Evolutionary conservation across 2,113 vertebrate species (phyloP).

Genomic region (Numenius arquata): DNA sequence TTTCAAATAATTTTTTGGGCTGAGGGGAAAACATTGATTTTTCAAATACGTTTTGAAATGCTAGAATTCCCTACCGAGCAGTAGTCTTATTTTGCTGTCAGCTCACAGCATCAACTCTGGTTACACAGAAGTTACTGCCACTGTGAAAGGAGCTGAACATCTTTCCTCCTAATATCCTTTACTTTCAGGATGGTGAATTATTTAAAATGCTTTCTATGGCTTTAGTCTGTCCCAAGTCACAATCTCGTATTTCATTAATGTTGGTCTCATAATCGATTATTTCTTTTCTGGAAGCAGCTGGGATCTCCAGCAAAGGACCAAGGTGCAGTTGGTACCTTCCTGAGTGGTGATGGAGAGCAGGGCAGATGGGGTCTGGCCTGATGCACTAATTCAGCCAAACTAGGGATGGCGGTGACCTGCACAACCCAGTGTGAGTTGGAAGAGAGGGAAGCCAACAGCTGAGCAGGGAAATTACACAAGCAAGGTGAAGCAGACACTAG

Average conservation of each 20-base stretch:
- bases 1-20: background rate
- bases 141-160: background rate
- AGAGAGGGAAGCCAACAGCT: background rate
- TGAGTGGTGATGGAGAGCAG: background rate
- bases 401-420: background rate
- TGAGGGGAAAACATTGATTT: rapidly evolving
- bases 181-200: constrained; percentile 17
- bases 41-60: background rate
- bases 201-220: constrained; percentile 8
- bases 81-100: background rate
- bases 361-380: background rate
- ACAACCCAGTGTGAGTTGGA: background rate
- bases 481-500: background rate
- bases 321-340: background rate
- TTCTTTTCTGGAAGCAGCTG: background rate
- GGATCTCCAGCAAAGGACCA: background rate
- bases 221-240: background rate
- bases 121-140: background rate
- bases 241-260: background rate
- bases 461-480: background rate
- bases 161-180: background rate
- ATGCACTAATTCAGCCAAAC: background rate
- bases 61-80: background rate
- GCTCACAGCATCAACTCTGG: background rate
- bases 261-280: background rate